Evolutionary conservation across 2,113 vertebrate species (phyloP), one percentile per base, ranked within the genome.

Genomic region (Athene cunicularia): DNA sequence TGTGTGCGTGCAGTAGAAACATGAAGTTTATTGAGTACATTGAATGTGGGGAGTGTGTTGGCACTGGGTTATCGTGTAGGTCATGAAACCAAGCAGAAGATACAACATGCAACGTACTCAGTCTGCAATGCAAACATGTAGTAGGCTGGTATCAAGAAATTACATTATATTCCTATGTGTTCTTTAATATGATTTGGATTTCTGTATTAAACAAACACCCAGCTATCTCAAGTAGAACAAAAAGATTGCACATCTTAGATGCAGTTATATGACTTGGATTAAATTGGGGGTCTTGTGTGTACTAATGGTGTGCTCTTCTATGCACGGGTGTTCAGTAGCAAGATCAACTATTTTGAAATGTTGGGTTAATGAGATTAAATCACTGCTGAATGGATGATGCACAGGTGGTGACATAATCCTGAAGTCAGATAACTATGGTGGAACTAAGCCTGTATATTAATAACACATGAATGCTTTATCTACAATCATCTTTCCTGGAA

Each of bases 341-440:
- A 88, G 62, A 81, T 93, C 27, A 81, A 27, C 50, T 74, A 4
- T 87, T 94, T 89, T 76, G 41, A 91, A 75, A 92, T 37, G 71
- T 75, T 84, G 62, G 9, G 35, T 76, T 96, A 95, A 93, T 92
- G 66, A 80, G 62, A 43, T 94, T 59, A 88, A 91, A 68, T 72
- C 41, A 41, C 49, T 80, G 90, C 56, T 96, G 96, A 94, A 96
- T 96, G 95, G 95, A 92, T 96, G 91, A 97, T 92, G 90, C 93
- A 97, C 92, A 93, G 95, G 71, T 94, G 86, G 55, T 87, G 92
- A 89, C 63, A 50, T 73, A 86, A 73, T 86, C 73, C 94, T 86
- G 62, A 74, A 75, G 77, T 85, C 91, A 66, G 63, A 55, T 88
- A 86, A 63, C 91, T 88, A 13, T 81, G 74, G 73, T 97, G 95